Percentiles rank a stretch among this genome's conserved stretches.
These are phyloP conservation scores for Nasua narica DNA, from an alignment of 2,797 vertebrate species.

Conservation along the genomic window DNA sequence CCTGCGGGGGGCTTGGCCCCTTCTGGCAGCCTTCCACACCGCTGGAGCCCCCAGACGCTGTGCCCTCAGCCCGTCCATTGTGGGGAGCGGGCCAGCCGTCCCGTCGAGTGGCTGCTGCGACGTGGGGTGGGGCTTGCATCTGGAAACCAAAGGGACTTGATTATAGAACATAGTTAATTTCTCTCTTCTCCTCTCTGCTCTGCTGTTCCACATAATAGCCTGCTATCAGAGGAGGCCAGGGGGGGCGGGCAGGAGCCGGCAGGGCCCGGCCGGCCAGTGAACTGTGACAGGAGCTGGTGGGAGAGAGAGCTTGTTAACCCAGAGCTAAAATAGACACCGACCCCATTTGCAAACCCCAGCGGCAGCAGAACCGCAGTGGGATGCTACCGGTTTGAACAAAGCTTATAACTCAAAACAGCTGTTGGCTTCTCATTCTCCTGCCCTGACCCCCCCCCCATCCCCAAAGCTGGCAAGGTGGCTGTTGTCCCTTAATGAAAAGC, in stretches of 20 bases:
- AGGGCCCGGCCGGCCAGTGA: constrained; percentile 11
- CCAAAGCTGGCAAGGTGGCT: constrained; percentile 44
- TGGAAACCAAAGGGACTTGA: background rate
- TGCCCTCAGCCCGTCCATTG: constrained; percentile 24
- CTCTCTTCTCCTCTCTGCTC: background rate
- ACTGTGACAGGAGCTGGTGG: constrained; percentile 34
- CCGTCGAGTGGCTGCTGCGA: background rate
- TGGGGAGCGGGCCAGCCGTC: background rate
- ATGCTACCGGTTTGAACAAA: constrained; percentile 51
- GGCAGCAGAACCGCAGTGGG: constrained; percentile 36
- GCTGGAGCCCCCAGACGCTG: constrained; percentile 50
- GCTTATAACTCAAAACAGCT: constrained; percentile 63
- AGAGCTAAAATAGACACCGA: constrained; percentile 62
- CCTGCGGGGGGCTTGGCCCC: background rate
- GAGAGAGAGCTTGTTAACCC: constrained; percentile 56
- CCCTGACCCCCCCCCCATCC: background rate
- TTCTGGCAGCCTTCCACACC: constrained; percentile 51
- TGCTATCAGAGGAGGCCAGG: constrained; percentile 28
- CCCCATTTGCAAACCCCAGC: constrained; percentile 51
- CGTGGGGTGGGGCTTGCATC: background rate
- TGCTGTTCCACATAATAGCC: constrained; percentile 18
- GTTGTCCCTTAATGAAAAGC: constrained; percentile 1
- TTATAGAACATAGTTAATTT: constrained; percentile 16
- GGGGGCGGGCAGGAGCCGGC: background rate
- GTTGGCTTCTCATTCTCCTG: constrained; percentile 11